Conservation (phyloP, 1,140 invertebrate genomes). For the Physella acuta region DNA sequence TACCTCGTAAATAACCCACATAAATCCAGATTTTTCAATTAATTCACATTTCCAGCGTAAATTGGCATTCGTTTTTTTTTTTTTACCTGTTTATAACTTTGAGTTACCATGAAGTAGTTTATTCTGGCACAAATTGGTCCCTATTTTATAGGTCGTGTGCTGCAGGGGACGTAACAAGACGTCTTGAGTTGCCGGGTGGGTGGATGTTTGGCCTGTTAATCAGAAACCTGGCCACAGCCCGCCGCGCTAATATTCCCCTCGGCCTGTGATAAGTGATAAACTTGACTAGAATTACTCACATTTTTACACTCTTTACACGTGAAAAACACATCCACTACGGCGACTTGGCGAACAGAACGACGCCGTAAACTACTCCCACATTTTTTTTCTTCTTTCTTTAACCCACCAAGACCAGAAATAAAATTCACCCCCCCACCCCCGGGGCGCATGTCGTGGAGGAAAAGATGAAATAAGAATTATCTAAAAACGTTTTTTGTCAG, state of each 20-base stretch:
- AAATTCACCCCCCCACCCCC: too few species aligned
- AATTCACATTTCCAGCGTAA: too few species aligned
- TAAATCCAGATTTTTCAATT: too few species aligned
- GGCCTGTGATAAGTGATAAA: neutral
- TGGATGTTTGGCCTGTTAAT: neutral
- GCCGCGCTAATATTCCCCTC: constrained; percentile 1
- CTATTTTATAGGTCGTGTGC: neutral
- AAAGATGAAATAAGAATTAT: too few species aligned
- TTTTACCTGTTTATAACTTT: too few species aligned
- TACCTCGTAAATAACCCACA: too few species aligned
- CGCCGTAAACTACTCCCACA: neutral
- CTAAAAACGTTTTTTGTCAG: too few species aligned
- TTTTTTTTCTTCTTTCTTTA: neutral
- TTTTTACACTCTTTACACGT: constrained; percentile 4
- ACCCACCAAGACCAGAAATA: too few species aligned
- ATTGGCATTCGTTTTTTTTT: too few species aligned
- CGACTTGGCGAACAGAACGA: too few species aligned
- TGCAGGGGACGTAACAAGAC: neutral
- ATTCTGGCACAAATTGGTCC: constrained; percentile 7
- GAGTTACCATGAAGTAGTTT: too few species aligned
- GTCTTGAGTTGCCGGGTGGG: neutral
- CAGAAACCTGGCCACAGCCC: neutral
- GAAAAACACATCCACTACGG: constrained; percentile 9
- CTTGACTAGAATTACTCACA: constrained; percentile 4
- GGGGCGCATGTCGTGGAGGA: too few species aligned